Evolutionary conservation across 2,888 invertebrate genomes (phyloP).

Genomic region (Cephonodes hylas): DNA sequence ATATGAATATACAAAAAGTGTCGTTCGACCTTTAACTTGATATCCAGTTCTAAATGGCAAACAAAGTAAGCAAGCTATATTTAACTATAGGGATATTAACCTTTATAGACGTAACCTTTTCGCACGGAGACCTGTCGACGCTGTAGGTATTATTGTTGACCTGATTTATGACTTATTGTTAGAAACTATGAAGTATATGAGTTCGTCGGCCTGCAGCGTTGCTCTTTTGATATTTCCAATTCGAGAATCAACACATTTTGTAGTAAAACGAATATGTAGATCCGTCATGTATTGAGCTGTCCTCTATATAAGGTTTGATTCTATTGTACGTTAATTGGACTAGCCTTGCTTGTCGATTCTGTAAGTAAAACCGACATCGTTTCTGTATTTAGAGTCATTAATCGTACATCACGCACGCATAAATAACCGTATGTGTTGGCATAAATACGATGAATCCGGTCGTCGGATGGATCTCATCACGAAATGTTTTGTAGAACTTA

Average conservation of each 20-base stretch:
- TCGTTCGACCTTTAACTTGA: not conserved
- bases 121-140: slow-evolving; percentile 18
- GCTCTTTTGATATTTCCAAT: slow-evolving; percentile 32
- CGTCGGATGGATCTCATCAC: slow-evolving; percentile 26
- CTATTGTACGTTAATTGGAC: slow-evolving; percentile 23
- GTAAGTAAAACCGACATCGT: slow-evolving; percentile 24
- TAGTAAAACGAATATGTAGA: not conserved
- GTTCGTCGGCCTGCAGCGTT: slow-evolving; percentile 39
- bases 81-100: slow-evolving; percentile 28
- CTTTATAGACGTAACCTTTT: slow-evolving; percentile 37
- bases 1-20: not conserved
- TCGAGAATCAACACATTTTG: slow-evolving; percentile 2
- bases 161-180: slow-evolving; percentile 59
- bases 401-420: slow-evolving; percentile 40
- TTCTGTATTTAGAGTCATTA: slow-evolving; percentile 37
- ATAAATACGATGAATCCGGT: slow-evolving; percentile 33
- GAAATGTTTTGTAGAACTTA: slow-evolving; percentile 16
- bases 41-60: not conserved
- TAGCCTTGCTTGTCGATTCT: slow-evolving; percentile 28
- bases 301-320: not conserved
- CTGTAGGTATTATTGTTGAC: slow-evolving; percentile 34
- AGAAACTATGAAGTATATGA: slow-evolving; percentile 52
- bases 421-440: slow-evolving; percentile 34
- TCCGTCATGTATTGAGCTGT: not conserved
- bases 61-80: slow-evolving; percentile 2